These are phyloP conservation scores for Phania funesta DNA, from an alignment of 2,888 invertebrate species.

Conservation along the genomic window DNA sequence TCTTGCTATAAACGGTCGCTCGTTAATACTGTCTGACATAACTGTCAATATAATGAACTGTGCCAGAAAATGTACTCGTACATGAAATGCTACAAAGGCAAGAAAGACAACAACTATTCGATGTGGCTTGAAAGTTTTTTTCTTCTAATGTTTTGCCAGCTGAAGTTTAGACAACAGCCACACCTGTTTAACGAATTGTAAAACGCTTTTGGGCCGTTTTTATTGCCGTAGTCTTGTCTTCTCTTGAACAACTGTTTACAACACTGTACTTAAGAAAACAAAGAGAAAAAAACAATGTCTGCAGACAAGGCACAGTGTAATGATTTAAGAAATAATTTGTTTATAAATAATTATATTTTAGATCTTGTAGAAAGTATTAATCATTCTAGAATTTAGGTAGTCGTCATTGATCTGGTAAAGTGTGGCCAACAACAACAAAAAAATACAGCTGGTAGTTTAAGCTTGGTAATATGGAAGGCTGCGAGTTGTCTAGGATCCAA, in stretches of 20 bases:
- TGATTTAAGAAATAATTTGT: background rate
- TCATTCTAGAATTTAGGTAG: too few relatives aligned
- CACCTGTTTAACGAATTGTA: conserved; percentile 60
- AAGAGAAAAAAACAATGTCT: background rate
- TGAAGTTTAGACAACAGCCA: conserved; percentile 54
- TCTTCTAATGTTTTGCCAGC: conserved; percentile 8
- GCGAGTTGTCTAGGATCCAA: too few relatives aligned
- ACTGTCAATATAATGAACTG: conserved; percentile 61
- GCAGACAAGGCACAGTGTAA: conserved; percentile 3
- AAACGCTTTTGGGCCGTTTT: conserved; percentile 34
- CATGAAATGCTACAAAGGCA: background rate
- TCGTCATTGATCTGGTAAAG: too few relatives aligned
- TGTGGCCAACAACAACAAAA: too few relatives aligned
- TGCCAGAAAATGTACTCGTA: conserved; percentile 14
- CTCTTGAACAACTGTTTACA: conserved; percentile 1
- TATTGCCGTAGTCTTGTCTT: conserved; percentile 21
- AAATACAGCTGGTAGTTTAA: too few relatives aligned
- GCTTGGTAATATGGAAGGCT: too few relatives aligned
- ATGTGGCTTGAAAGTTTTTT: conserved; percentile 26
- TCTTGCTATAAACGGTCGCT: conserved; percentile 1
- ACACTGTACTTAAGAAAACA: conserved; percentile 7
- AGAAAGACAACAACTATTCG: background rate
- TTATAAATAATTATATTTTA: too few relatives aligned
- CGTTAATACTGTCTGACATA: conserved; percentile 35
- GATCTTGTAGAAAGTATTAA: too few relatives aligned